These are phyloP conservation scores for Blastobasis lacticolella DNA, from an alignment of 2,888 invertebrate genomes.

Conservation along the genomic window DNA sequence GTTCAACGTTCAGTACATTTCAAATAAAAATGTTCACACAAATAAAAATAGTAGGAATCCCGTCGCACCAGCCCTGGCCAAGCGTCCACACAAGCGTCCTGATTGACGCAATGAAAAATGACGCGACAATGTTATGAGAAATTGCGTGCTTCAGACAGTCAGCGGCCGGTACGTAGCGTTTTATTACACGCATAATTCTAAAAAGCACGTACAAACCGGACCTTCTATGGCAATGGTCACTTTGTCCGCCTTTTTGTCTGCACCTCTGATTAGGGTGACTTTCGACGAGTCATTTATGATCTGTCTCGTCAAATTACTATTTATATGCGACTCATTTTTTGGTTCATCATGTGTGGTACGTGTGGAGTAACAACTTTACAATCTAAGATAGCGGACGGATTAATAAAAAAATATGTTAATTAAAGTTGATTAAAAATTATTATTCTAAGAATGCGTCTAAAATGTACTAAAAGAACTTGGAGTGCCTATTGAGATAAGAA, in stretches of 20 bases:
- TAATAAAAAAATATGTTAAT: too few relatives aligned
- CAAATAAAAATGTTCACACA: too few relatives aligned
- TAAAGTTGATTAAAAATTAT: too few relatives aligned
- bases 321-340: conserved; percentile 60
- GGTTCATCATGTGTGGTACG: background rate
- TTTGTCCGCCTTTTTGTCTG: conserved; percentile 39
- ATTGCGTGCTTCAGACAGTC: conserved; percentile 53
- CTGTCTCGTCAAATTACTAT: conserved; percentile 34
- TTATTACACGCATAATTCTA: conserved; percentile 70
- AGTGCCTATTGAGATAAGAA: too few relatives aligned
- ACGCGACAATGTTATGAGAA: conserved; percentile 70
- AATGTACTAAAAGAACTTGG: too few relatives aligned
- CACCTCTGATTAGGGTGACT: conserved; percentile 47
- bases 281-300: conserved; percentile 30
- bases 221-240: conserved; percentile 24
- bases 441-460: too few relatives aligned
- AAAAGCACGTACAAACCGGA: conserved; percentile 49
- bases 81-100: conserved; percentile 45
- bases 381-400: too few relatives aligned
- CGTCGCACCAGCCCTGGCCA: conserved; percentile 42
- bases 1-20: too few relatives aligned
- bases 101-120: conserved; percentile 74
- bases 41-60: too few relatives aligned
- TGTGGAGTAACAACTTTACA: too few relatives aligned
- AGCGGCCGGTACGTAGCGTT: conserved; percentile 34